phyloP scores from a whole-genome alignment of 2,888 invertebrate genomes.

The Caenorhabditis drosophilae region DNA sequence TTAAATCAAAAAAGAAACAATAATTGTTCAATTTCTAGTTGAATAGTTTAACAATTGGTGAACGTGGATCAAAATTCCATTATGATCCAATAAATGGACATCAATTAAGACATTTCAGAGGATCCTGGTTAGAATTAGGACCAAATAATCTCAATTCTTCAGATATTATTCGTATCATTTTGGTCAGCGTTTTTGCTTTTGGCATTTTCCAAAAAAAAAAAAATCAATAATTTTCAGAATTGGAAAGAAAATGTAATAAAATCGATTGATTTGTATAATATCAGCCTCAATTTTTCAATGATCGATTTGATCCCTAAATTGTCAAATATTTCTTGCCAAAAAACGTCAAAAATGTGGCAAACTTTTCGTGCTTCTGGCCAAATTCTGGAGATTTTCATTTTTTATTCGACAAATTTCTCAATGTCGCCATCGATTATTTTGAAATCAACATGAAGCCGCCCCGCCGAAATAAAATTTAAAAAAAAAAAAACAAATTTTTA shows the following conservation, averaged over 20 bases:
- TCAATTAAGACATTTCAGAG: slow-evolving; percentile 9
- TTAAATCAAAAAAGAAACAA: no score
- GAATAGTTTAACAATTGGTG: slow-evolving; percentile 10
- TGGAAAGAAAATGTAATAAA: slow-evolving; percentile 9
- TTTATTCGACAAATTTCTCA: neutral
- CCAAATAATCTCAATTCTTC: slow-evolving; percentile 6
- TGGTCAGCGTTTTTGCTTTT: no score
- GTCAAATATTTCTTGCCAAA: neutral
- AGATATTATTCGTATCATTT: no score
- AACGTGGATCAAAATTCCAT: slow-evolving; percentile 7
- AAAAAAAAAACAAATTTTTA: neutral
- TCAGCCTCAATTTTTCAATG: slow-evolving; percentile 10
- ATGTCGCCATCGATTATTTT: no score
- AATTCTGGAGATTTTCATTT: neutral
- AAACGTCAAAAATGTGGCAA: neutral
- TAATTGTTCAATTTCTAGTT: slow-evolving; percentile 7
- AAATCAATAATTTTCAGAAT: no score
- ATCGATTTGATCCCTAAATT: neutral
- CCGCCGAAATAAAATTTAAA: neutral
- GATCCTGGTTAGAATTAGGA: slow-evolving; percentile 17
- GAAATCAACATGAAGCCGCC: no score
- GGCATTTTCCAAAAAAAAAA: no score
- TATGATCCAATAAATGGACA: slow-evolving; percentile 7
- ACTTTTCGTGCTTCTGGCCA: neutral
- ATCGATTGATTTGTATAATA: slow-evolving; percentile 7